Conservation (phyloP, 2,888 invertebrate genomes). For the Branchipolynoe longqiensis region DNA sequence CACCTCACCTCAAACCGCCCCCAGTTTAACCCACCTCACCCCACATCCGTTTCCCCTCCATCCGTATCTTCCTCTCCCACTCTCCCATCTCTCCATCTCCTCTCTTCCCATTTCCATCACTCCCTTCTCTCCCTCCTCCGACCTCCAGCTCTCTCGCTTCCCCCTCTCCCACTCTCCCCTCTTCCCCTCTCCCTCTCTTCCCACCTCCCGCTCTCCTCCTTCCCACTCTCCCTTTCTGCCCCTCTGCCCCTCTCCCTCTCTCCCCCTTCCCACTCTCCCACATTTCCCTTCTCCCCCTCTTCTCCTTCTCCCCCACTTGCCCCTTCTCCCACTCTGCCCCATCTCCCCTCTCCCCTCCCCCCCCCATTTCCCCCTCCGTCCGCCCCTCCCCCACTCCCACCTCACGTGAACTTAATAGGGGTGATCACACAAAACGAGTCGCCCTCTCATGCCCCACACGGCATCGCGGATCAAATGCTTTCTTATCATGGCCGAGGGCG, state of each 20-base stretch:
- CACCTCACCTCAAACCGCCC: too few species aligned
- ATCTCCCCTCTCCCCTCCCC: not conserved
- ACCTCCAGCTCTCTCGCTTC: too few species aligned
- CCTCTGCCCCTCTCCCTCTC: not conserved
- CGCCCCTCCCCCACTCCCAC: not conserved
- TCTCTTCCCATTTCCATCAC: too few species aligned
- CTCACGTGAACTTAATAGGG: not conserved
- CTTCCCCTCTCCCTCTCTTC: not conserved
- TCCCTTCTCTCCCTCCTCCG: too few species aligned
- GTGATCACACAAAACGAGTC: conserved; percentile 28
- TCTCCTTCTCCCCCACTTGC: not conserved
- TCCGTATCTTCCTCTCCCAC: too few species aligned
- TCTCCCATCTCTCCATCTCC: too few species aligned
- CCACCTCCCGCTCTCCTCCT: not conserved
- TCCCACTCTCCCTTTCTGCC: not conserved
- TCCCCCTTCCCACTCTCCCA: not conserved
- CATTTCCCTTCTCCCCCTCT: not conserved
- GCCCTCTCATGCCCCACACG: conserved; percentile 12
- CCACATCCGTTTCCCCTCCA: too few species aligned
- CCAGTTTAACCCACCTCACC: too few species aligned
- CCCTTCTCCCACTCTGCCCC: not conserved
- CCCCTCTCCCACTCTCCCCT: not conserved
- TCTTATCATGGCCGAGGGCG: conserved; percentile 15
- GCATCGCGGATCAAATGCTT: conserved; percentile 19
- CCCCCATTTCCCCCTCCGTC: not conserved